A percentile compares a stretch with the other conserved stretches of the same genome.
These are phyloP conservation scores for Phylloscopus trochiloides DNA, from an alignment of 2,113 vertebrate genomes.

Conservation along the genomic window DNA sequence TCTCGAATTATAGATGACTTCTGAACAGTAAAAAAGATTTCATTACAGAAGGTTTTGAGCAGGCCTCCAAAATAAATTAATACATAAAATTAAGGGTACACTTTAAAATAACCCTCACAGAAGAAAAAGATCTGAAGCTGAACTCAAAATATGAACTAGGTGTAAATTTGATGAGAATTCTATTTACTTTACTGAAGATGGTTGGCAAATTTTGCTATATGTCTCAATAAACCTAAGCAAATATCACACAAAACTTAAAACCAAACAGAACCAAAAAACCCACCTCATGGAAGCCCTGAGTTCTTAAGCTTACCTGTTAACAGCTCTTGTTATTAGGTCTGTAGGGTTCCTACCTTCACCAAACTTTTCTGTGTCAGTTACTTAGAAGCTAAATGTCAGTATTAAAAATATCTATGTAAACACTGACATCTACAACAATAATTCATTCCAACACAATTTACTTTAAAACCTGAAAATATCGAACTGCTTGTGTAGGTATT, in stretches of 20 bases:
- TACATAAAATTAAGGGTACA: background rate
- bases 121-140: background rate
- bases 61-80: background rate
- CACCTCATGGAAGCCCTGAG: background rate
- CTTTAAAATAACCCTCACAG: background rate
- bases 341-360: background rate
- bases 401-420: background rate
- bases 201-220: background rate
- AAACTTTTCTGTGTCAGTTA: background rate
- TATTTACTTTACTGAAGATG: background rate
- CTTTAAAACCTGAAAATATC: background rate
- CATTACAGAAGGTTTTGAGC: background rate
- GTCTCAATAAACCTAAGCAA: background rate
- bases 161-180: background rate
- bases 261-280: background rate
- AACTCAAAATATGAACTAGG: background rate
- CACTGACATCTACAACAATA: background rate
- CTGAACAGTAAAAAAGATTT: constrained; percentile 39
- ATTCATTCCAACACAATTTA: background rate
- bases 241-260: background rate
- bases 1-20: constrained; percentile 80
- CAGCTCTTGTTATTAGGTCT: background rate
- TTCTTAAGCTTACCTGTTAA: background rate
- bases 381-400: background rate
- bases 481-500: background rate